phyloP scores from a whole-genome alignment of 2,113 vertebrate species.

The Dolichotis patagonum region DNA sequence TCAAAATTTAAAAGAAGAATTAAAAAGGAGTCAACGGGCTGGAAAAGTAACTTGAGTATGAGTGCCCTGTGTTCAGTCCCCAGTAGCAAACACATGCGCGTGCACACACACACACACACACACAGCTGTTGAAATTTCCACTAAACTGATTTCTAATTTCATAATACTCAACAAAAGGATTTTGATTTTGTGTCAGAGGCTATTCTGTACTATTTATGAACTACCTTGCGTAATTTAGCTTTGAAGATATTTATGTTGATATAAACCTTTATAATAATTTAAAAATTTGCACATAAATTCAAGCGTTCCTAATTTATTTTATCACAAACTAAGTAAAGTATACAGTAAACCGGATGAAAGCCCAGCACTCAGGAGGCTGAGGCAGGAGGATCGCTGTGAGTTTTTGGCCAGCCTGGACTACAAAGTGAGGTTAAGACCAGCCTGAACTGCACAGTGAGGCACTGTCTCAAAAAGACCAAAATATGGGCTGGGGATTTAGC shows the following conservation, averaged over 20 bases:
- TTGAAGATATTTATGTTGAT: neutral
- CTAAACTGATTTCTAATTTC: neutral
- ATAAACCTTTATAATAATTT: neutral
- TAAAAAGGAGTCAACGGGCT: neutral
- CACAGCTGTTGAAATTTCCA: neutral
- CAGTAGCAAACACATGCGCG: neutral
- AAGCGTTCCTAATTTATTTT: neutral
- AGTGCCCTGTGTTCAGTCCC: neutral
- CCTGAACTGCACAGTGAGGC: no score
- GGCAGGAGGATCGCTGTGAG: no score
- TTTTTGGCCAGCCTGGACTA: no score
- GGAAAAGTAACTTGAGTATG: neutral
- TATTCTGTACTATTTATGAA: neutral
- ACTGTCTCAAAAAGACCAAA: no score
- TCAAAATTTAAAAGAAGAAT: neutral
- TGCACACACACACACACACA: neutral
- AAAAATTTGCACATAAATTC: neutral
- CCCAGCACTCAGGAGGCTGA: no score
- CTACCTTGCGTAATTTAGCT: neutral
- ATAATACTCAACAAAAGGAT: neutral
- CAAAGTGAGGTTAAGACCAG: no score
- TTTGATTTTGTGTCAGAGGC: neutral
- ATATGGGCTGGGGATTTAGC: no score
- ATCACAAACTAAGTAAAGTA: neutral
- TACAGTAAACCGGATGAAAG: no score